phyloP scores from a whole-genome alignment of 2,797 vertebrate species.

The Gouania willdenowi region DNA sequence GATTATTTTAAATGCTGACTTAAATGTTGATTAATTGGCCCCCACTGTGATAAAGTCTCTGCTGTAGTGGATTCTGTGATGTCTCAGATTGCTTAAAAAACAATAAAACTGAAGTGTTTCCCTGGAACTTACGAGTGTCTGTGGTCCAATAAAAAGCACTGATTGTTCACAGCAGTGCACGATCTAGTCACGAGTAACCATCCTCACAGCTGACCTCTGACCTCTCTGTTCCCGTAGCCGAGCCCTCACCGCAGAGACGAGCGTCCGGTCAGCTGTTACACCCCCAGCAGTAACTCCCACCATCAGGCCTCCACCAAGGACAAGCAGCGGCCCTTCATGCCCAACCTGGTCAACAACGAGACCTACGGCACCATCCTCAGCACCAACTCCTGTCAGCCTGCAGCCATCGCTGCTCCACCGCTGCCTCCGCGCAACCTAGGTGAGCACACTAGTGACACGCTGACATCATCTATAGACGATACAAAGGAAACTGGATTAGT shows the following conservation, averaged over 20 bases:
- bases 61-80: no score
- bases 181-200: no score
- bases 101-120: no score
- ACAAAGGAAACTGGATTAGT: no score
- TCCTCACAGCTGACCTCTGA: background rate
- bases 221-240: slow-evolving; percentile 70
- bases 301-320: slow-evolving; percentile 81
- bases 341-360: slow-evolving; percentile 94
- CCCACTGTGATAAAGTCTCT: no score
- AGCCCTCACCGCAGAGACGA: slow-evolving; percentile 94
- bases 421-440: slow-evolving; percentile 91
- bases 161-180: no score
- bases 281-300: slow-evolving; percentile 77
- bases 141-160: no score
- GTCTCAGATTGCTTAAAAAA: no score
- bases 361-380: slow-evolving; percentile 92
- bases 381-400: slow-evolving; percentile 68
- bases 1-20: no score
- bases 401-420: slow-evolving; percentile 77
- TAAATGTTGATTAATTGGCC: no score
- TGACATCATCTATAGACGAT: no score
- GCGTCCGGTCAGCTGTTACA: slow-evolving; percentile 92
- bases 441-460: slow-evolving; percentile 57
- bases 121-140: no score
- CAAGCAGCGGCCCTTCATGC: slow-evolving; percentile 86